Evolutionary conservation across 2,888 invertebrate species (phyloP), one percentile per base, ranked within the genome.

Genomic region (Thera obeliscata): DNA sequence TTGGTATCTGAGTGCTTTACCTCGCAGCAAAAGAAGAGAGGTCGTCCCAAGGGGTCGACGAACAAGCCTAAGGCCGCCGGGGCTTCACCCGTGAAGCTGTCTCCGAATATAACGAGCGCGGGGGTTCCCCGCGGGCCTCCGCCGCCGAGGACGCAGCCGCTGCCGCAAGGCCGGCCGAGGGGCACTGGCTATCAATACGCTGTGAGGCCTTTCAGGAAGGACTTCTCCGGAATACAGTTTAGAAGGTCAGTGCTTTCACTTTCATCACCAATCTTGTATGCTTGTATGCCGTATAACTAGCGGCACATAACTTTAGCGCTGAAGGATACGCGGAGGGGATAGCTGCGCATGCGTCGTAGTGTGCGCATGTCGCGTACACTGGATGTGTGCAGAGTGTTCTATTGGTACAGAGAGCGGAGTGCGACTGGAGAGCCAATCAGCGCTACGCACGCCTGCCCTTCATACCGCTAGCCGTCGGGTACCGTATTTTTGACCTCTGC

Each of bases 161-260:
- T 82, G n/a, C 83, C 78, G 12, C 74, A 60, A 35, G 70, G 62
- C 8, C 81, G 91, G 2, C 93, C 92, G 0, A 80, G 93, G 0
- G 87, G 82, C 2, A 73, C 86, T n/a, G 87, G 87, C 43, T 93
- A 91, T 82, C 92, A 91, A 83, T 93, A 91, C 78, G 90, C 90
- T 0, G 85, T 93, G 59, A 71, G 94, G 9, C 93, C 93, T 0
- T 93, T 92, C 78, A 78, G 93, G 77, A 93, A 93, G 81, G 94
- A 94, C 82, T 94, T 94, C 87, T 92, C 92, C 0, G 93, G 93
- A 49, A 93, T 94, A 81, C 93, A 93, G 84, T 94, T 94, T 64
- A 83, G 91, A 73, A 94, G 93, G 93, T 93, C 5, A 72, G 77
- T 66, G 3, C 9, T 9, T 9, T 46, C 2, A 46, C 7, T 46